These are phyloP conservation scores for Drosophila sproati DNA, from an alignment of 1,140 invertebrate genomes.

Conservation along the genomic window DNA sequence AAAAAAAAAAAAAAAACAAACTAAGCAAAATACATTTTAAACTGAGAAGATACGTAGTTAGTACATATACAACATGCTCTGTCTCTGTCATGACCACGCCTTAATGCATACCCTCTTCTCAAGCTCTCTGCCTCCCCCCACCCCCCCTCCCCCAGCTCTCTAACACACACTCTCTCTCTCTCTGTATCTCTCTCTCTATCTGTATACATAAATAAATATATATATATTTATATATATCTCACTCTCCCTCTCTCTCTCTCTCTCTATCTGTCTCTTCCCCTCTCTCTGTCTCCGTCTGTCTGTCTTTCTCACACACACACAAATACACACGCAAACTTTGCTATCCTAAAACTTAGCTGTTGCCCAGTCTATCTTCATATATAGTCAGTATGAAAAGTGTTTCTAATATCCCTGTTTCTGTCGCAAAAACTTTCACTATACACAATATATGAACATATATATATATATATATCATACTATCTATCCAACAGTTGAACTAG, in stretches of 20 bases:
- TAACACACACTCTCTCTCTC: not conserved
- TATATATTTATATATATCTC: constrained; percentile 17
- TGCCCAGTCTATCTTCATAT: not conserved
- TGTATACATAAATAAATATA: constrained; percentile 16
- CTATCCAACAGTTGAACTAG: constrained; percentile 28
- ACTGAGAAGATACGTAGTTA: constrained; percentile 75
- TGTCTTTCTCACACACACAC: constrained; percentile 1
- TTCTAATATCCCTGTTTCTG: constrained; percentile 6
- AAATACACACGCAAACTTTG: not conserved
- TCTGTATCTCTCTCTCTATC: constrained; percentile 20
- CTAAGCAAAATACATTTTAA: constrained; percentile 19
- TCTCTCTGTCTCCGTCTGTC: constrained; percentile 3
- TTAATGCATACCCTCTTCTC: constrained; percentile 24
- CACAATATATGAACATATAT: constrained; percentile 10
- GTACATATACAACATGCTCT: constrained; percentile 66
- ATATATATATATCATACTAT: constrained; percentile 17
- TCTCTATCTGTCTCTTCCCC: constrained; percentile 19
- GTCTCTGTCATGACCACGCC: constrained; percentile 58
- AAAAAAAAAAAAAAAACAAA: not conserved
- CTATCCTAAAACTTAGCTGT: constrained; percentile 8
- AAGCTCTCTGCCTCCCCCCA: constrained; percentile 6
- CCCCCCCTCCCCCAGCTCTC: not conserved
- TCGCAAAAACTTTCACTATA: constrained; percentile 31
- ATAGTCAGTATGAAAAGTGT: constrained; percentile 4
- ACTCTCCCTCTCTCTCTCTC: constrained; percentile 1